Evolutionary conservation across 2,797 vertebrate species (phyloP).

Genomic region (Neomorphus geoffroyi): DNA sequence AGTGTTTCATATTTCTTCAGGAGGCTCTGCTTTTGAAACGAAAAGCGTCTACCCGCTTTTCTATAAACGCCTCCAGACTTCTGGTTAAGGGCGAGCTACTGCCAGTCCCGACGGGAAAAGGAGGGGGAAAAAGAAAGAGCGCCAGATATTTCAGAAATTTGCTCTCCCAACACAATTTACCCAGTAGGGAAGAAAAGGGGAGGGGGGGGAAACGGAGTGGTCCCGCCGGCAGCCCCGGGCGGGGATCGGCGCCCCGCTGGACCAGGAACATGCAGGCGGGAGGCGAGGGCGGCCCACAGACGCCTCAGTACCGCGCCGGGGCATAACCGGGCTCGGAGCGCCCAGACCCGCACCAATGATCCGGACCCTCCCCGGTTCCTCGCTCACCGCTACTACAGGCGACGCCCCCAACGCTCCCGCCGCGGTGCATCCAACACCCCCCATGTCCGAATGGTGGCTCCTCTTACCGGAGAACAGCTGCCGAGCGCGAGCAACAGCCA

Average conservation of each 20-base stretch:
- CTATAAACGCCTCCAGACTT: constrained; percentile 16
- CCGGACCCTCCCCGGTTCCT: no score
- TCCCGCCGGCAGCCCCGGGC: background rate
- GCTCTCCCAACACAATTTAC: constrained; percentile 37
- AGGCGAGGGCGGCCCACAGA: no score
- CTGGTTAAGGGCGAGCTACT: background rate
- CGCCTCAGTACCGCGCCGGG: no score
- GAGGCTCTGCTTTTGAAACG: background rate
- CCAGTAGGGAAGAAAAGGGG: background rate
- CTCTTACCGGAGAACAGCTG: background rate
- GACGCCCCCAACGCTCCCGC: background rate
- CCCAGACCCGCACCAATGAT: no score
- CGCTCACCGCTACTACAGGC: background rate
- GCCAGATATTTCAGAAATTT: constrained; percentile 54
- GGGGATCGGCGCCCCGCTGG: constrained; percentile 13
- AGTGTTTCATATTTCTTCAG: constrained; percentile 36
- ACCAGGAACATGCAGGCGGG: no score
- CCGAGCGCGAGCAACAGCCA: background rate
- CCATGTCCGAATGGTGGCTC: background rate
- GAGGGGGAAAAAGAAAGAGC: background rate
- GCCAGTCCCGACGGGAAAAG: background rate
- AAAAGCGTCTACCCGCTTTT: background rate
- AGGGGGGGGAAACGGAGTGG: no score
- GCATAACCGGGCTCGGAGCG: no score
- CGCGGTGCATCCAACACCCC: background rate